phyloP scores from a whole-genome alignment of 92 coral and sea anemone species.

The Diadumene lineata region DNA sequence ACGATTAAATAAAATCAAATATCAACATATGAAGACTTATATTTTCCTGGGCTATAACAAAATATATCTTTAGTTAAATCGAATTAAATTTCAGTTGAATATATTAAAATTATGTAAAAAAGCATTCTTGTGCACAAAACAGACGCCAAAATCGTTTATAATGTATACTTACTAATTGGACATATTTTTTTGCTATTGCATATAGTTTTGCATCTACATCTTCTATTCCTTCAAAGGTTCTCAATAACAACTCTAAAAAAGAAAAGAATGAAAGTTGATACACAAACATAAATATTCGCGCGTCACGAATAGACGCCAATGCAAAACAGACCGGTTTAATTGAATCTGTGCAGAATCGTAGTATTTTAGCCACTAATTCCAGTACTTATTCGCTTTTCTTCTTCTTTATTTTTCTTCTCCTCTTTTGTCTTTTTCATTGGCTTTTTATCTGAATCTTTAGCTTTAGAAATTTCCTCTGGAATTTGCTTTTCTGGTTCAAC shows the following conservation, averaged over 20 bases:
- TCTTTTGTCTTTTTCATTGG: constrained; percentile 46
- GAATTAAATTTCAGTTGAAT: no score
- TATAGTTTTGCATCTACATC: constrained; percentile 68
- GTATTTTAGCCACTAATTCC: neutral
- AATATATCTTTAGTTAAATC: no score
- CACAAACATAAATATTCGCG: no score
- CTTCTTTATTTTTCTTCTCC: constrained; percentile 84
- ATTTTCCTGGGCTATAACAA: neutral
- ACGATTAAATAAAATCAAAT: neutral
- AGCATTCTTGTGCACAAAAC: no score
- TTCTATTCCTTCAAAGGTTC: constrained; percentile 65
- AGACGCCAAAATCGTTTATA: no score
- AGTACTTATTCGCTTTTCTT: constrained; percentile 89
- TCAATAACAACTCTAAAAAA: constrained; percentile 66
- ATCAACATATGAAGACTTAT: neutral
- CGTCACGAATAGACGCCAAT: no score
- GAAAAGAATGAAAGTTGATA: no score
- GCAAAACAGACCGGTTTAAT: no score
- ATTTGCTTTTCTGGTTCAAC: constrained; percentile 2
- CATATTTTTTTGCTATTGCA: constrained; percentile 85
- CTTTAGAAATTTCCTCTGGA: constrained; percentile 2
- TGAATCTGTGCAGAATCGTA: neutral
- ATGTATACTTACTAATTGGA: constrained; percentile 71
- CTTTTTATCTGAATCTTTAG: constrained; percentile 34
- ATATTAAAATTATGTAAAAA: no score